phyloP scores from a whole-genome alignment of 2,113 vertebrate species.

The Spermophilus dauricus region DNA sequence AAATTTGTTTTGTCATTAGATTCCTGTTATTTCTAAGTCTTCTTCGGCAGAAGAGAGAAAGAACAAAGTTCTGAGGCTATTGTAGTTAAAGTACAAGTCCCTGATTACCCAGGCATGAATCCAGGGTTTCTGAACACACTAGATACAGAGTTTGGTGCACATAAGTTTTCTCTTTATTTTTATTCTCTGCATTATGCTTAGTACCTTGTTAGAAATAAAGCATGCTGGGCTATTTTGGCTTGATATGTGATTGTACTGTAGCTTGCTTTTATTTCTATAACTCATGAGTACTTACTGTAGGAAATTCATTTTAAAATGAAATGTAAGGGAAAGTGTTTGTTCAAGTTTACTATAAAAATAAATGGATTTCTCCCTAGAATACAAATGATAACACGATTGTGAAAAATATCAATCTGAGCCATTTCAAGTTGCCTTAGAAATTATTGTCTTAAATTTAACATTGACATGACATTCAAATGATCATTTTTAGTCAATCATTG shows the following conservation, averaged over 20 bases:
- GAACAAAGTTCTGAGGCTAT: not conserved
- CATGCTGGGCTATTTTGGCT: not conserved
- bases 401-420: constrained; percentile 18
- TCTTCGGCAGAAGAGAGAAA: not conserved
- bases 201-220: constrained; percentile 64
- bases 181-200: constrained; percentile 31
- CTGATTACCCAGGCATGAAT: not conserved
- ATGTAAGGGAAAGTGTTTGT: constrained; percentile 31
- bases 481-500: constrained; percentile 27
- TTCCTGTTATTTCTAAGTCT: constrained; percentile 46
- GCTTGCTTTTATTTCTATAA: constrained; percentile 71
- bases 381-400: constrained; percentile 36
- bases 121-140: not conserved
- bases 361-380: constrained; percentile 63
- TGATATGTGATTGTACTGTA: constrained; percentile 21
- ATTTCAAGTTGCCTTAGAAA: constrained; percentile 57
- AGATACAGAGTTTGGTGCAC: not conserved
- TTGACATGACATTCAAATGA: constrained; percentile 3
- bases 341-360: constrained; percentile 58
- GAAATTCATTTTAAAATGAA: constrained; percentile 69
- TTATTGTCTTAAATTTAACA: constrained; percentile 47
- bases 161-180: constrained; percentile 65
- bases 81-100: constrained; percentile 23
- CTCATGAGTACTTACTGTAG: constrained; percentile 59
- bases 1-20: constrained; percentile 46